Evolutionary conservation across 2,888 invertebrate species (phyloP).

Genomic region (Synergus laeviventris): DNA sequence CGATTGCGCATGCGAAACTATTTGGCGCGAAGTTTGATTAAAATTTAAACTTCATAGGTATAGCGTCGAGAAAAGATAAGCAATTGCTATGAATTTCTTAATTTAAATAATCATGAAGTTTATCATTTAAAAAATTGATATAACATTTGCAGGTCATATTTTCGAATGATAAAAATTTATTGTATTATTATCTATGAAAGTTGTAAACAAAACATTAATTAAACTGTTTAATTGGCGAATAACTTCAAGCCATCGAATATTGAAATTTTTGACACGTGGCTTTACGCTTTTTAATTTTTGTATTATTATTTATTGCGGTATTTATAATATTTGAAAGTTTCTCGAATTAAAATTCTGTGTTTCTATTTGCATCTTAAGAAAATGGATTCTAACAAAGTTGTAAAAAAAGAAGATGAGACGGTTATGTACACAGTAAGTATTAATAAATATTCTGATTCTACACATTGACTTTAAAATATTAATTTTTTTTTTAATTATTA

Average conservation of each 20-base stretch:
- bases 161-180: not conserved
- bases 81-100: not conserved
- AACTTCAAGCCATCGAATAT: conserved; percentile 2
- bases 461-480: not conserved
- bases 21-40: not conserved
- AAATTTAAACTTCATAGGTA: not conserved
- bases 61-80: not conserved
- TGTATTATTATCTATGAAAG: not conserved
- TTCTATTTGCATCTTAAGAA: not conserved
- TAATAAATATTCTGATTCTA: not conserved
- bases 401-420: conserved; percentile 34
- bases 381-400: not conserved
- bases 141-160: too few relatives aligned
- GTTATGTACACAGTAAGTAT: conserved; percentile 47
- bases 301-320: not conserved
- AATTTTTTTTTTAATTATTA: not conserved
- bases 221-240: not conserved
- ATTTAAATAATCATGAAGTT: not conserved
- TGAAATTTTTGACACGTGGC: not conserved
- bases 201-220: conserved; percentile 1
- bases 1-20: not conserved
- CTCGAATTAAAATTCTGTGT: not conserved
- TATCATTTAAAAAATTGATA: not conserved
- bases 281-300: not conserved
- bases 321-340: not conserved